Percentiles rank a stretch among this genome's conserved stretches.
Conservation (phyloP, 2,888 invertebrate species). For the Frankliniella fusca region DNA sequence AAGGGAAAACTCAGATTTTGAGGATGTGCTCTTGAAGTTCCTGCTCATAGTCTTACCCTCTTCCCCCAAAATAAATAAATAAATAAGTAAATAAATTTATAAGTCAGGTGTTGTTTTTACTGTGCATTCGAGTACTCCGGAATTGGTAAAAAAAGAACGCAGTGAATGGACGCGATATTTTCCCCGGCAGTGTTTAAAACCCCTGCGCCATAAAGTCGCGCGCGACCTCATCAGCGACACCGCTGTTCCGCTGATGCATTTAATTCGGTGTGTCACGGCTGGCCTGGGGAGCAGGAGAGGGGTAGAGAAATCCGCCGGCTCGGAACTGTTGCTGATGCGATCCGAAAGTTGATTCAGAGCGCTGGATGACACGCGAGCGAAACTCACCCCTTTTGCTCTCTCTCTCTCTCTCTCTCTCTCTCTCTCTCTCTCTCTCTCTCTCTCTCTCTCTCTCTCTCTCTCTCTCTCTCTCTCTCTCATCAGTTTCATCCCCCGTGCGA, state of each 20-base stretch:
- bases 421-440: neutral
- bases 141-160: no score
- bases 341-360: neutral
- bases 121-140: no score
- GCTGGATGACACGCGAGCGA: neutral
- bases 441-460: neutral
- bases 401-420: neutral
- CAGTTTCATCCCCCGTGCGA: neutral
- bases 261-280: neutral
- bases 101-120: no score
- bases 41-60: no score
- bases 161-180: no score
- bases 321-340: slow-evolving; percentile 1
- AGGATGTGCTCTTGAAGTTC: no score
- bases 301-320: neutral
- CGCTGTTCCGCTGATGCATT: neutral
- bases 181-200: no score
- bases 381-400: neutral
- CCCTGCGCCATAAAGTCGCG: no score
- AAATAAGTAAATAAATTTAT: no score
- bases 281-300: neutral
- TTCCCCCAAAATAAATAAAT: no score
- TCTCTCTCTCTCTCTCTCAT: neutral
- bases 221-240: neutral
- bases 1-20: no score